Conservation (phyloP, 2,888 invertebrate species). For the Dilophus febrilis region DNA sequence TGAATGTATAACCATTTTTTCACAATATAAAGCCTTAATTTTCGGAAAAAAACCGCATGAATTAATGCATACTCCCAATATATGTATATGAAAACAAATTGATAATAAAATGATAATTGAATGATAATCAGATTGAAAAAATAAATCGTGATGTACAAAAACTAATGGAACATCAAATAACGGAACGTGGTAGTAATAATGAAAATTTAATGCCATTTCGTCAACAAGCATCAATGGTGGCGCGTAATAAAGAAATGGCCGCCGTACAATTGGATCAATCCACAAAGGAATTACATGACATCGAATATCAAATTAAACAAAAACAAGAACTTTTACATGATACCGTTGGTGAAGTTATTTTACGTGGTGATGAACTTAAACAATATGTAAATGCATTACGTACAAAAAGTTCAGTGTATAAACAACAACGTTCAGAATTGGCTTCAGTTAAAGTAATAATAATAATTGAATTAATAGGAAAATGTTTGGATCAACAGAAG, state of each 20-base stretch:
- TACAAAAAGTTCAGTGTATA: constrained; percentile 64
- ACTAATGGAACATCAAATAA: constrained; percentile 52
- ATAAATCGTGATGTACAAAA: constrained; percentile 47
- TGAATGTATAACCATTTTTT: too few relatives aligned
- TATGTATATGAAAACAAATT: too few relatives aligned
- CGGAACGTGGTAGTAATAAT: constrained; percentile 41
- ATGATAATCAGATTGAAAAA: constrained; percentile 34
- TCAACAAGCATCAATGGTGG: constrained; percentile 67
- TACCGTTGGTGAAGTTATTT: constrained; percentile 45
- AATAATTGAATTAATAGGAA: too few relatives aligned
- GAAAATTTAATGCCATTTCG: constrained; percentile 70
- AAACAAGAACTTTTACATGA: constrained; percentile 35
- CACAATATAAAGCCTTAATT: too few relatives aligned
- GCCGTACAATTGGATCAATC: constrained; percentile 52
- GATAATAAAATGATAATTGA: too few relatives aligned
- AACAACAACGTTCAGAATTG: constrained; percentile 59
- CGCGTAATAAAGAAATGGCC: constrained; percentile 60
- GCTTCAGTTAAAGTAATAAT: constrained; percentile 42
- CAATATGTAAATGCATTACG: constrained; percentile 66
- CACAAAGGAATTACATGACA: constrained; percentile 39
- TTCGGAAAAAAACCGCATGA: too few relatives aligned
- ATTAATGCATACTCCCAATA: too few relatives aligned
- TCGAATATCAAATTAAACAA: constrained; percentile 43
- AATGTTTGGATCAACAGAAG: too few relatives aligned
- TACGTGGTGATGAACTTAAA: constrained; percentile 70